Conservation (phyloP, 2,797 vertebrate genomes). For the Menidia menidia region DNA sequence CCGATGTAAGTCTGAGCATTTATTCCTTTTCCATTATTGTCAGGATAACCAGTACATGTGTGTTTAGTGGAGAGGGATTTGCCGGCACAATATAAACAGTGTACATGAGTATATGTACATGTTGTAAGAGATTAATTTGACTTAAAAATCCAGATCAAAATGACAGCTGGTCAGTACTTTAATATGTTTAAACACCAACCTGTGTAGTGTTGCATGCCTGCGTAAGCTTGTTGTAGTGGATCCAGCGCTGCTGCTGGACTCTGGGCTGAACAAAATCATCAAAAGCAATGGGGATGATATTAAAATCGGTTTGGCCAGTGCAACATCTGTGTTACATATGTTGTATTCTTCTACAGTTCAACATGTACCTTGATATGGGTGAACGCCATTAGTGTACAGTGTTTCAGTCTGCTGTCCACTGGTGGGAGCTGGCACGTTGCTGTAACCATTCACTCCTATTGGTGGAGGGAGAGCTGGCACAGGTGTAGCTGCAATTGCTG, state of each 20-base stretch:
- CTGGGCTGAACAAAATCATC: constrained; percentile 81
- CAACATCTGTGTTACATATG: background rate
- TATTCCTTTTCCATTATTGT: background rate
- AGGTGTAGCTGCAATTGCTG: constrained; percentile 89
- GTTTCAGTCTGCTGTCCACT: constrained; percentile 90
- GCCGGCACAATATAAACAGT: too few species aligned
- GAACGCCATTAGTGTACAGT: constrained; percentile 91
- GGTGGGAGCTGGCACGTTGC: constrained; percentile 85
- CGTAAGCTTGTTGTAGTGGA: constrained; percentile 92
- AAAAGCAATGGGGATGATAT: constrained; percentile 1
- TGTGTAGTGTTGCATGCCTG: constrained; percentile 96
- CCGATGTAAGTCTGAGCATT: background rate
- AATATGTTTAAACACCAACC: constrained; percentile 73
- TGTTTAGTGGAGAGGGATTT: background rate
- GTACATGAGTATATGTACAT: background rate
- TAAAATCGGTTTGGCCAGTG: background rate
- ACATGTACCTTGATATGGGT: constrained; percentile 89
- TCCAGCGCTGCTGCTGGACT: constrained; percentile 89
- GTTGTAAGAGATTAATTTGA: background rate
- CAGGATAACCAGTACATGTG: background rate
- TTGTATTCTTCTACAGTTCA: background rate
- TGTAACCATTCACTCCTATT: constrained; percentile 91
- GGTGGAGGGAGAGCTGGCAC: constrained; percentile 88
- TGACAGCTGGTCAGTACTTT: background rate
- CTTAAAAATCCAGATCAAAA: background rate